A percentile compares a stretch with the other conserved stretches of the same genome.
These are phyloP conservation scores for Drosophila nigrodunni DNA, from an alignment of 1,140 invertebrate species.

Conservation along the genomic window DNA sequence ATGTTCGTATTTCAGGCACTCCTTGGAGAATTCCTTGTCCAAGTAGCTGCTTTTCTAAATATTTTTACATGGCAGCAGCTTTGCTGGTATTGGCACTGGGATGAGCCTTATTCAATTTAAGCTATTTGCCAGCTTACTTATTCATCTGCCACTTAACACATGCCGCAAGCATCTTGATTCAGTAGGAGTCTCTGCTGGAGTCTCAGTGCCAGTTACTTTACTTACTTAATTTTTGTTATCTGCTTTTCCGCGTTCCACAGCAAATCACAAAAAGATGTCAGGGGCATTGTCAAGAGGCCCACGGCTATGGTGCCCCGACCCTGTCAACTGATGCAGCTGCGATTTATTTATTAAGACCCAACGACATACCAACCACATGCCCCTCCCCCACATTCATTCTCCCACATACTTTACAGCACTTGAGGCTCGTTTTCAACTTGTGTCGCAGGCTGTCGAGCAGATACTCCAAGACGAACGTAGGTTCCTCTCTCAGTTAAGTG, in stretches of 20 bases:
- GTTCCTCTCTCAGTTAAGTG: conserved; percentile 30
- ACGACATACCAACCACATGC: conserved; percentile 9
- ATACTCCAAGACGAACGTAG: not conserved
- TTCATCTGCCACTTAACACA: conserved; percentile 47
- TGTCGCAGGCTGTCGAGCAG: conserved; percentile 23
- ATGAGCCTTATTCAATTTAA: conserved; percentile 42
- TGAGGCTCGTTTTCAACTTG: conserved; percentile 51
- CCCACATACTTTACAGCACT: conserved; percentile 17
- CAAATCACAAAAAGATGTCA: conserved; percentile 70
- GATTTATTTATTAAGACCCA: conserved; percentile 76
- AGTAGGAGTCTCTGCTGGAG: not conserved
- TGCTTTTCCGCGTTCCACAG: conserved; percentile 59
- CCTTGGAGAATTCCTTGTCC: conserved; percentile 4
- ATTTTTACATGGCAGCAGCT: conserved; percentile 13
- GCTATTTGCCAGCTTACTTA: conserved; percentile 51
- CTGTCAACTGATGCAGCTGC: conserved; percentile 69
- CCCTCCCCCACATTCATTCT: not conserved
- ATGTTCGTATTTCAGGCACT: not conserved
- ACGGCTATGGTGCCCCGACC: conserved; percentile 19
- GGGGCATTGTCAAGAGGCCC: conserved; percentile 61
- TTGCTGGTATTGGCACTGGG: conserved; percentile 9
- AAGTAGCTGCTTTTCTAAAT: conserved; percentile 24
- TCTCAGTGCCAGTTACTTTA: not conserved
- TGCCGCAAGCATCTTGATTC: conserved; percentile 20
- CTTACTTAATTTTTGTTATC: conserved; percentile 68